Conservation (phyloP, 2,113 vertebrate species). For the Bagarius yarrelli region DNA sequence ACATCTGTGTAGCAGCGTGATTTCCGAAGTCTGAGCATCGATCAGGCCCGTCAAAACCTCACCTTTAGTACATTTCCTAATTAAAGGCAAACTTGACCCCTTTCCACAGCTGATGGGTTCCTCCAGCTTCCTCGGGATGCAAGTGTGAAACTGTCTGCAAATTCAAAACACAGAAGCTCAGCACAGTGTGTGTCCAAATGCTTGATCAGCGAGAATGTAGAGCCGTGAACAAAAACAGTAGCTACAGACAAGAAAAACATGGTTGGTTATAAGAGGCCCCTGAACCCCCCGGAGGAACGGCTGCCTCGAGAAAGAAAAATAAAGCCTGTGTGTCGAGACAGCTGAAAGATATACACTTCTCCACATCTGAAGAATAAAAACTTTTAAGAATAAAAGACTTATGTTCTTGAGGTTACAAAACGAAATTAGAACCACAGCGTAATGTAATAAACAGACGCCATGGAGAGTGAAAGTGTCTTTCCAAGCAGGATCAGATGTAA, state of each 20-base stretch:
- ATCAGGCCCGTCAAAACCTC: constrained; percentile 53
- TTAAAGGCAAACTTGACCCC: constrained; percentile 60
- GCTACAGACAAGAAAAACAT: constrained; percentile 67
- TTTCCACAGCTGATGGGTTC: constrained; percentile 20
- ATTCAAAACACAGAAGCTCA: constrained; percentile 44
- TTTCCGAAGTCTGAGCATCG: constrained; percentile 15
- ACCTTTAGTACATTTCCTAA: constrained; percentile 57
- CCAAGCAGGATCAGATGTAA: constrained; percentile 23
- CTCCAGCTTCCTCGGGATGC: background rate
- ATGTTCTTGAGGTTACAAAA: constrained; percentile 57
- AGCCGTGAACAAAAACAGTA: constrained; percentile 65
- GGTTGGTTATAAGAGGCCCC: constrained; percentile 47
- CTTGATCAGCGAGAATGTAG: constrained; percentile 50
- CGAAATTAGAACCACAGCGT: constrained; percentile 37
- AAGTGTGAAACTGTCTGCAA: constrained; percentile 25
- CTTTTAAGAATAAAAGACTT: constrained; percentile 45
- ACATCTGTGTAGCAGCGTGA: constrained; percentile 60
- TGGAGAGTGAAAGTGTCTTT: constrained; percentile 10
- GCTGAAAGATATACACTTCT: constrained; percentile 52
- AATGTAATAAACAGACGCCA: constrained; percentile 56
- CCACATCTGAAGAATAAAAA: constrained; percentile 46
- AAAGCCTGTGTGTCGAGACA: constrained; percentile 57
- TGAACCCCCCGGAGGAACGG: constrained; percentile 48
- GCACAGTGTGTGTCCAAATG: constrained; percentile 31
- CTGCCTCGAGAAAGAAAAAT: constrained; percentile 61